Conservation (phyloP, 2,888 invertebrate species). For the Pandemis heparana region DNA sequence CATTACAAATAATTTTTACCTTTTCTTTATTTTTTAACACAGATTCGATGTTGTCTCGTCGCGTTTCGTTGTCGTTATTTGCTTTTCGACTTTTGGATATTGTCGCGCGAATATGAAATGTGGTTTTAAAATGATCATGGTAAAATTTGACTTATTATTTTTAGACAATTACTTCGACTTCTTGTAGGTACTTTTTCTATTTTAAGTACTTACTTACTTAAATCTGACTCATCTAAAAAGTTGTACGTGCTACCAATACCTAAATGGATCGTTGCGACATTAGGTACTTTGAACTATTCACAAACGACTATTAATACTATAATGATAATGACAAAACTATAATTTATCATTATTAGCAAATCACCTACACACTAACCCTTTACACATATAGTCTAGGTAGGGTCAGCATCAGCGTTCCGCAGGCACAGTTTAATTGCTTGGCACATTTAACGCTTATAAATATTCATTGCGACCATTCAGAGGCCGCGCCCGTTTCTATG, state of each 20-base stretch:
- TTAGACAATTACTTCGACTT: not conserved
- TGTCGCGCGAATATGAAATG: slow-evolving; percentile 33
- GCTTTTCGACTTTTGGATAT: slow-evolving; percentile 48
- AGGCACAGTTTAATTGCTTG: slow-evolving; percentile 80
- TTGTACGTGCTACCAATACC: no score
- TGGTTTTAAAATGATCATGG: not conserved
- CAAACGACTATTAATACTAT: not conserved
- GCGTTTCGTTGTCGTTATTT: slow-evolving; percentile 47
- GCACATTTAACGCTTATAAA: slow-evolving; percentile 81
- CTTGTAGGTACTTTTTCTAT: not conserved
- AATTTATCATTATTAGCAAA: slow-evolving; percentile 26
- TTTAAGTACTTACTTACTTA: not conserved
- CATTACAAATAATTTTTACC: slow-evolving; percentile 77
- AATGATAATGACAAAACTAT: slow-evolving; percentile 19
- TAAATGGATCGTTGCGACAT: no score
- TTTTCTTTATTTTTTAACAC: slow-evolving; percentile 71
- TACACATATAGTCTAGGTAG: slow-evolving; percentile 26
- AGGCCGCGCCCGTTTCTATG: slow-evolving; percentile 44
- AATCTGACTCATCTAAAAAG: no score
- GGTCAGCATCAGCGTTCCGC: slow-evolving; percentile 49
- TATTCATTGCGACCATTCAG: slow-evolving; percentile 79
- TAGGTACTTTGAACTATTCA: not conserved
- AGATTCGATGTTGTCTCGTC: slow-evolving; percentile 62
- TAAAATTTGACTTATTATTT: not conserved
- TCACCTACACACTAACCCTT: slow-evolving; percentile 15